These are phyloP conservation scores for Acanthococcus lagerstroemiae DNA, from an alignment of 2,888 invertebrate genomes.

Conservation along the genomic window DNA sequence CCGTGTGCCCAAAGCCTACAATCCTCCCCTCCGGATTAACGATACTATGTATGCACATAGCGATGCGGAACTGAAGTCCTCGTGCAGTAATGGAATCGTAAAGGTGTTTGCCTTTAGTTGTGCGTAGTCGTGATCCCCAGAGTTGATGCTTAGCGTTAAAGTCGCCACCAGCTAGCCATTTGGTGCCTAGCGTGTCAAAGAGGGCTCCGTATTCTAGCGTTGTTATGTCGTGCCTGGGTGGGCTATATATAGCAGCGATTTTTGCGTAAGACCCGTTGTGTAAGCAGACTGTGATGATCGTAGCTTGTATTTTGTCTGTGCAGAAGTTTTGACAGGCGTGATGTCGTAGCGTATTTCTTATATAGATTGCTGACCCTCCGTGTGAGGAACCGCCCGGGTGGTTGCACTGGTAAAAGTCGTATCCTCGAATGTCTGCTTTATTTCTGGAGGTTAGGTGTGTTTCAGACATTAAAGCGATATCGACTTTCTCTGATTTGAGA, in stretches of 20 bases:
- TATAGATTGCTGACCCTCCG: neutral
- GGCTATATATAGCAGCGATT: slow-evolving; percentile 6
- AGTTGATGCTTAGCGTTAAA: slow-evolving; percentile 2
- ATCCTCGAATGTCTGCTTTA: neutral
- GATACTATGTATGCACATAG: too few relatives aligned
- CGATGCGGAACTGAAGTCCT: too few relatives aligned
- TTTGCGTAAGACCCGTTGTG: neutral
- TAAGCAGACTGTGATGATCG: neutral
- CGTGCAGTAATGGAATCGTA: neutral
- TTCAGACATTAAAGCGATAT: neutral
- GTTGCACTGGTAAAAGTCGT: neutral
- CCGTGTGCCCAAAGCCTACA: neutral
- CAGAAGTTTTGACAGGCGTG: neutral
- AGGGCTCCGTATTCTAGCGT: neutral
- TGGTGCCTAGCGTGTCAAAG: neutral
- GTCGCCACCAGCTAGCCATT: slow-evolving; percentile 7
- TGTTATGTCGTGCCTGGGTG: slow-evolving; percentile 4
- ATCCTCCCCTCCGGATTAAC: too few relatives aligned
- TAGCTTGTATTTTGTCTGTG: neutral
- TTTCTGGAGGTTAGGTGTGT: neutral
- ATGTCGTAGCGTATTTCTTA: too few relatives aligned
- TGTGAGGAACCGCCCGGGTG: neutral
- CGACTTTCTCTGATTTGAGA: neutral
- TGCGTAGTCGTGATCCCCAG: slow-evolving; percentile 5
- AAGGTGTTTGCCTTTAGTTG: slow-evolving; percentile 17